phyloP scores from a whole-genome alignment of 1,140 invertebrate species.

The Tyrophagus putrescentiae region DNA sequence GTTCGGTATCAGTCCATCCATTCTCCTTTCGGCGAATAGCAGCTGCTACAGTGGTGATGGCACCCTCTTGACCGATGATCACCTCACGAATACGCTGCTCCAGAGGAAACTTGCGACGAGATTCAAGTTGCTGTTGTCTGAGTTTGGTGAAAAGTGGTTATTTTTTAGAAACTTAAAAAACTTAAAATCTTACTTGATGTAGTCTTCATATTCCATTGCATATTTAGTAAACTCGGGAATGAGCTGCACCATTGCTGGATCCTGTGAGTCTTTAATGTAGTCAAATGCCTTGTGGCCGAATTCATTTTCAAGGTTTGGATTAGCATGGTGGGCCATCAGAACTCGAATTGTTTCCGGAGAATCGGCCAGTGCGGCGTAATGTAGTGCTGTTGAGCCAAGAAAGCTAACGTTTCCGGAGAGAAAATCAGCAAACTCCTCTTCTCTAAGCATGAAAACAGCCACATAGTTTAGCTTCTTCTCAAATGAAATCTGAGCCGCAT shows the following conservation, averaged over 20 bases:
- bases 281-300: constrained; percentile 58
- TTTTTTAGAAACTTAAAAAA: neutral
- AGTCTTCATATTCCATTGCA: constrained; percentile 32
- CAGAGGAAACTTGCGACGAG: constrained; percentile 68
- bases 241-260: constrained; percentile 41
- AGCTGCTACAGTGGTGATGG: constrained; percentile 67
- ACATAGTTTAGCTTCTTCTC: constrained; percentile 42
- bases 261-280: constrained; percentile 45
- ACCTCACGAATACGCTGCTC: constrained; percentile 64
- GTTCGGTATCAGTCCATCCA: constrained; percentile 73
- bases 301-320: constrained; percentile 49
- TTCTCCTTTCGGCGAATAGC: constrained; percentile 80
- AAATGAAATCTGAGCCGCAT: constrained; percentile 46
- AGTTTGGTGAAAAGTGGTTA: neutral
- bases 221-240: constrained; percentile 34
- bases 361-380: constrained; percentile 70
- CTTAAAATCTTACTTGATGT: neutral
- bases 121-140: constrained; percentile 52
- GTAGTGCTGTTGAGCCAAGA: constrained; percentile 68
- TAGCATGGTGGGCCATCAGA: constrained; percentile 37
- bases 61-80: constrained; percentile 76
- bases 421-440: constrained; percentile 60
- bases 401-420: constrained; percentile 60
- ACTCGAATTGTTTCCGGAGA: constrained; percentile 41
- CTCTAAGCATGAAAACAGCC: constrained; percentile 44